These are phyloP conservation scores for Neosilurus mollespiculum DNA, from an alignment of 2,797 vertebrate genomes.

Conservation along the genomic window DNA sequence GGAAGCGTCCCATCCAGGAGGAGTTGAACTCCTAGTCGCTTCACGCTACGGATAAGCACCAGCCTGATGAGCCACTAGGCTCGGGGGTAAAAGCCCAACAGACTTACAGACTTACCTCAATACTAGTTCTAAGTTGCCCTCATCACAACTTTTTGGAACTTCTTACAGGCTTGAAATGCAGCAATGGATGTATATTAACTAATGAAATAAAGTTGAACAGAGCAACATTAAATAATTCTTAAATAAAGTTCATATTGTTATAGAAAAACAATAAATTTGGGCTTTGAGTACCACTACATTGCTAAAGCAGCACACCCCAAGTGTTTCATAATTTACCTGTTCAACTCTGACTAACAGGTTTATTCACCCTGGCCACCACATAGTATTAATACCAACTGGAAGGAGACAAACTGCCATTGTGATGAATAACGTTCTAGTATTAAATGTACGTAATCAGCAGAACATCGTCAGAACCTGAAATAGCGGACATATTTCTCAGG, in stretches of 20 bases:
- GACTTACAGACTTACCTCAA: too few relatives aligned
- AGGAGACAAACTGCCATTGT: conserved; percentile 12
- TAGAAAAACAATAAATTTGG: not conserved
- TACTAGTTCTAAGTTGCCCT: too few relatives aligned
- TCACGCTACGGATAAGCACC: too few relatives aligned
- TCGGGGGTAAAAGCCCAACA: too few relatives aligned
- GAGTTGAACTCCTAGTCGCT: too few relatives aligned
- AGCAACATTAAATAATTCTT: too few relatives aligned
- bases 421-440: not conserved
- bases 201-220: too few relatives aligned
- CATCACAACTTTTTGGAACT: too few relatives aligned
- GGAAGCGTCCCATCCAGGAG: too few relatives aligned
- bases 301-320: not conserved
- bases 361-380: not conserved
- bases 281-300: not conserved
- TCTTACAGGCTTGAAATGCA: too few relatives aligned
- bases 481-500: not conserved
- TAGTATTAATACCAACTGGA: not conserved
- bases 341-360: not conserved
- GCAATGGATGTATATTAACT: too few relatives aligned
- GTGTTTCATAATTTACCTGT: not conserved
- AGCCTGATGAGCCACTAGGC: too few relatives aligned
- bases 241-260: not conserved
- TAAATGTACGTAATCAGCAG: not conserved
- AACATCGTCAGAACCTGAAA: not conserved